Evolutionary conservation across 2,113 vertebrate genomes (phyloP).

Genomic region (Anolis carolinensis): DNA sequence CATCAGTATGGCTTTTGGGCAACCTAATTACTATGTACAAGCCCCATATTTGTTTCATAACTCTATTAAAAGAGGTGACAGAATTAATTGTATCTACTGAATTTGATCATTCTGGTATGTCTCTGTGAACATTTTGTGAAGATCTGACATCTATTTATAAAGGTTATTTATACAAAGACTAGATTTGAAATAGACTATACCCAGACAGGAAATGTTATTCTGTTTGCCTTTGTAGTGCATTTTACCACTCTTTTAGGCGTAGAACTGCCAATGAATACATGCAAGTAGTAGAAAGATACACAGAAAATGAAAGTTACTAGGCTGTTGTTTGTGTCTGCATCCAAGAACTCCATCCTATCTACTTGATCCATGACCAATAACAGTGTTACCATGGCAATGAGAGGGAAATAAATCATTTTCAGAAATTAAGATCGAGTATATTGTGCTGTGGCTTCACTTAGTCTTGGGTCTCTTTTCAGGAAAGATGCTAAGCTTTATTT

Average conservation of each 20-base stretch:
- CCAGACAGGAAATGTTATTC: neutral
- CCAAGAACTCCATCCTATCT: neutral
- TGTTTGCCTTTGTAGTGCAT: neutral
- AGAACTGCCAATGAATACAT: neutral
- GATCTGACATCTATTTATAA: neutral
- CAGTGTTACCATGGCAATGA: neutral
- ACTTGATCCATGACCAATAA: conserved; percentile 19
- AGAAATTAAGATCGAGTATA: neutral
- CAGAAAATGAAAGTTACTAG: neutral
- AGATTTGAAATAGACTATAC: conserved; percentile 22
- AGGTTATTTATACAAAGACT: conserved; percentile 21
- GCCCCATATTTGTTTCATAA: neutral
- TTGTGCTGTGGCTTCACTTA: neutral
- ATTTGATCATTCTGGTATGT: neutral
- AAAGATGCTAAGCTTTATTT: neutral
- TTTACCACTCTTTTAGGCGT: neutral
- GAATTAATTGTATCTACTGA: neutral
- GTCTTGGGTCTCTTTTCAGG: neutral
- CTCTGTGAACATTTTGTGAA: neutral
- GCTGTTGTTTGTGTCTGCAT: conserved; percentile 21
- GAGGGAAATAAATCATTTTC: conserved; percentile 2
- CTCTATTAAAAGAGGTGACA: conserved; percentile 10
- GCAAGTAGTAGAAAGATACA: neutral
- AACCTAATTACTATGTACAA: neutral
- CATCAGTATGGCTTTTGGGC: neutral